Conservation (phyloP, 2,797 vertebrate species). For the Thaleichthys pacificus region DNA sequence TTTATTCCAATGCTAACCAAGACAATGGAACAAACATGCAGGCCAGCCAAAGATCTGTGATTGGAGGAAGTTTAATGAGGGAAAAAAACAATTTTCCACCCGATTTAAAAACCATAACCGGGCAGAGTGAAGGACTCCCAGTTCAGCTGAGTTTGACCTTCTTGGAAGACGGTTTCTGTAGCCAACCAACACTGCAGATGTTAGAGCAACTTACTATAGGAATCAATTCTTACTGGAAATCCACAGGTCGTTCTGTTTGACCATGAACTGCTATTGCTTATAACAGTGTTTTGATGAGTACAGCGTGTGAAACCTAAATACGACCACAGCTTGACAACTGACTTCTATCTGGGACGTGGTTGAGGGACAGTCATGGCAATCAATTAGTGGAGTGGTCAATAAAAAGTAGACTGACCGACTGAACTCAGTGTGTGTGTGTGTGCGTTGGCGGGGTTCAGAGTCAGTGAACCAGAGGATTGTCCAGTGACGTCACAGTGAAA, state of each 20-base stretch:
- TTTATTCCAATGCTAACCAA: background rate
- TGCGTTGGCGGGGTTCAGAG: background rate
- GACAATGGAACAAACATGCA: slow-evolving; percentile 10
- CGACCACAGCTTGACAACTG: slow-evolving; percentile 17
- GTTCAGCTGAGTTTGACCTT: too few relatives aligned
- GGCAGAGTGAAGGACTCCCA: background rate
- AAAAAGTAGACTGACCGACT: slow-evolving; percentile 36
- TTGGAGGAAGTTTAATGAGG: slow-evolving; percentile 11
- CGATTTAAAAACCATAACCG: slow-evolving; percentile 11
- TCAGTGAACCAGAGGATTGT: slow-evolving; percentile 1
- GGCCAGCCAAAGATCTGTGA: slow-evolving; percentile 3
- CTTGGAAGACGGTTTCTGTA: too few relatives aligned
- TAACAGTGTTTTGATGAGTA: background rate
- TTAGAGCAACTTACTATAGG: too few relatives aligned
- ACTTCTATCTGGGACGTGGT: slow-evolving; percentile 22
- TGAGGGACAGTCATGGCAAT: slow-evolving; percentile 30
- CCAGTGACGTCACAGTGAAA: background rate
- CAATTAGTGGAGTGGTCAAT: slow-evolving; percentile 47
- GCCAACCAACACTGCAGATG: too few relatives aligned
- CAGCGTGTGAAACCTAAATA: slow-evolving; percentile 11
- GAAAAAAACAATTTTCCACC: slow-evolving; percentile 15
- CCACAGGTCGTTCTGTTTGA: too few relatives aligned
- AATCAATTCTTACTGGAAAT: too few relatives aligned
- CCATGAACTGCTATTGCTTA: too few relatives aligned
- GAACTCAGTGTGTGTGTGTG: slow-evolving; percentile 25